Conservation (phyloP, 2,113 vertebrate genomes). For the Natator depressus region DNA sequence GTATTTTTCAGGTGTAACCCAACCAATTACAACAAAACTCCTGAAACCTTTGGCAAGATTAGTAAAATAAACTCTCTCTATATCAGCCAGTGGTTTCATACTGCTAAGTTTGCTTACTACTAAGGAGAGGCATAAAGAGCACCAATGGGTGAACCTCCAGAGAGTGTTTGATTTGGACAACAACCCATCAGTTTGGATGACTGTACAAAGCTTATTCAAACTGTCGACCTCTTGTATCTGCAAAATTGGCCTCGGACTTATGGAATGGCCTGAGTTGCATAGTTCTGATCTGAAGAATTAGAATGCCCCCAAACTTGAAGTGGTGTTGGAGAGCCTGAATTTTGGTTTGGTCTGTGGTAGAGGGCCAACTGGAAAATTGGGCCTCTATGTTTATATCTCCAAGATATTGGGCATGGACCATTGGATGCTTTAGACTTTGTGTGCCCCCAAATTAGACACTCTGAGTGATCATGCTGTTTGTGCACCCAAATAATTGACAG, state of each 20-base stretch:
- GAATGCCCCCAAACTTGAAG: fast-evolving
- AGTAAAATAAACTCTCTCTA: not conserved
- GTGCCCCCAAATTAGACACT: not conserved
- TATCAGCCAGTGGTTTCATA: not conserved
- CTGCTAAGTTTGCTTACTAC: not conserved
- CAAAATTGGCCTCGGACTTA: not conserved
- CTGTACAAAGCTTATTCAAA: not conserved
- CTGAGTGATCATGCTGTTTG: not conserved
- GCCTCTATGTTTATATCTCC: not conserved
- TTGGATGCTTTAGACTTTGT: not conserved
- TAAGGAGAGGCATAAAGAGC: not conserved
- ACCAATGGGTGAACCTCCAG: not conserved
- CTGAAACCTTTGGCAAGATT: not conserved
- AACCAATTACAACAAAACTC: not conserved
- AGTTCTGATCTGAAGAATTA: not conserved
- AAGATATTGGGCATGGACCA: too few relatives aligned
- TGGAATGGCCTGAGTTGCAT: not conserved
- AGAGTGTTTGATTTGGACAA: not conserved
- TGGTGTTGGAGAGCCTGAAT: not conserved
- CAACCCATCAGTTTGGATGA: not conserved
- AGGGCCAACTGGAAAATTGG: not conserved
- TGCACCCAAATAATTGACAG: not conserved
- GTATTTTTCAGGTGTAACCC: not conserved
- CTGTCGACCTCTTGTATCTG: not conserved
- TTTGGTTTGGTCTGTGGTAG: not conserved